Base-by-base conservation (phyloP, 2,113 vertebrate genomes). In the Girardinichthys multiradiatus region DNA sequence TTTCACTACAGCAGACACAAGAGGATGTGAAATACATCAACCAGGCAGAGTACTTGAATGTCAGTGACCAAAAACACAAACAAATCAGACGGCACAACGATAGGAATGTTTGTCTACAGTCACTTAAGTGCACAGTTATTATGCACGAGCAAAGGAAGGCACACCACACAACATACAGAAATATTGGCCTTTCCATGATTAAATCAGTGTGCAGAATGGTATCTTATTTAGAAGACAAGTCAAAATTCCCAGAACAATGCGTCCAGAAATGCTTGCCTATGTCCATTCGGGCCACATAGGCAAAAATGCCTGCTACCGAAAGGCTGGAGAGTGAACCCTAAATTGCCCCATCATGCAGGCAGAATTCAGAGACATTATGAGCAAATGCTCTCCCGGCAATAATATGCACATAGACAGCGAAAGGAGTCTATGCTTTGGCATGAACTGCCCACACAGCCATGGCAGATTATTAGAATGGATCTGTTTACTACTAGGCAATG, bases 381-480 rank as follows among this genome's bases (percentile, higher is more conserved):
- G 42, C 3, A 26, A 39, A 12, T 62, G 39, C 27, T 61, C 27
- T 7, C 6, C 57, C 1, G 48, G 58, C 28, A 62, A 71, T 11
- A 62, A 9, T 45, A 71, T 6, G 3, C 33, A 37, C 58, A 71
- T 21, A 12, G 33, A n/a, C 69, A 71, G 17, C 68, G 63, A 5
- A 6, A n/a, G 1, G 59, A 72, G 15, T 63, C 70, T 24, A 72
- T 63, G 37, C 13, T 71, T 14, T 63, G 39, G 26, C 39, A 72
- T 31, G 10, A 12, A 51, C 42, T 63, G 1, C 70, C 59, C 8
- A 51, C 39, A 26, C 3, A 21, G 2, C 28, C 59, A 48, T 72
- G 69, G 39, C 70, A 72, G 6, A 57, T 68, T 31, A 0, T 68
- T 10, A 63, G 70, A 19, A 62, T 62, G 70, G 59, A 72, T 27